Evolutionary conservation across 2,113 vertebrate species (phyloP).

Genomic region (Misgurnus mizolepis): DNA sequence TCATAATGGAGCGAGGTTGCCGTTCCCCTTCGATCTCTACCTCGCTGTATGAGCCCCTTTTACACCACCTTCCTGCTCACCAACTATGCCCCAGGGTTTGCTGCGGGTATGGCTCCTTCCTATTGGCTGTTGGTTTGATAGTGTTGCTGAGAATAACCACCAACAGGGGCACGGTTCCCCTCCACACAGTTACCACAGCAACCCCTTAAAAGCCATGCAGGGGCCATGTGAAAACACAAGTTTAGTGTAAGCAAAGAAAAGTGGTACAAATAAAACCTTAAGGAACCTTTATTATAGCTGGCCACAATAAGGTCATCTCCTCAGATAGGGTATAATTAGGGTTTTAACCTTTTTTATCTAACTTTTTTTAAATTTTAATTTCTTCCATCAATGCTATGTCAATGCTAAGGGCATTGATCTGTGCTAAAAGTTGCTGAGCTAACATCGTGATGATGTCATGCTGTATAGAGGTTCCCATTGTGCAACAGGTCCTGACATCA

Average conservation of each 20-base stretch:
- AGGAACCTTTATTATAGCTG: neutral
- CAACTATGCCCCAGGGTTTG: constrained; percentile 60
- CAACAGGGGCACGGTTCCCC: constrained; percentile 71
- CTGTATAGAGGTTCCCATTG: constrained; percentile 16
- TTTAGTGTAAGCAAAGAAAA: constrained; percentile 25
- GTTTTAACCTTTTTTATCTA: neutral
- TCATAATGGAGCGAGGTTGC: constrained; percentile 40
- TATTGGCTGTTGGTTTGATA: constrained; percentile 70
- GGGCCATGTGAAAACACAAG: constrained; percentile 41
- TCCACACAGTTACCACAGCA: constrained; percentile 74
- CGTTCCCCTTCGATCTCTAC: constrained; percentile 17
- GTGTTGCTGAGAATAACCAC: constrained; percentile 78
- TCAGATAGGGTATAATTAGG: neutral
- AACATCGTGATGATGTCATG: constrained; percentile 10
- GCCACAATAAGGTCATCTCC: neutral
- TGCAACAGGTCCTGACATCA: constrained; percentile 13
- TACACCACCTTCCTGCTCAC: neutral
- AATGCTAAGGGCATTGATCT: neutral
- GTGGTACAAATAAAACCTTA: constrained; percentile 18
- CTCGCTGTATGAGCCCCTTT: constrained; percentile 55
- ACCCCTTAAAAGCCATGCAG: constrained; percentile 69
- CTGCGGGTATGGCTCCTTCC: constrained; percentile 40
- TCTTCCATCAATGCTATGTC: neutral
- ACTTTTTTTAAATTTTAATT: neutral
- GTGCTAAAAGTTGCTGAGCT: neutral